phyloP scores from a whole-genome alignment of 2,888 invertebrate genomes.

The Archips xylosteana region DNA sequence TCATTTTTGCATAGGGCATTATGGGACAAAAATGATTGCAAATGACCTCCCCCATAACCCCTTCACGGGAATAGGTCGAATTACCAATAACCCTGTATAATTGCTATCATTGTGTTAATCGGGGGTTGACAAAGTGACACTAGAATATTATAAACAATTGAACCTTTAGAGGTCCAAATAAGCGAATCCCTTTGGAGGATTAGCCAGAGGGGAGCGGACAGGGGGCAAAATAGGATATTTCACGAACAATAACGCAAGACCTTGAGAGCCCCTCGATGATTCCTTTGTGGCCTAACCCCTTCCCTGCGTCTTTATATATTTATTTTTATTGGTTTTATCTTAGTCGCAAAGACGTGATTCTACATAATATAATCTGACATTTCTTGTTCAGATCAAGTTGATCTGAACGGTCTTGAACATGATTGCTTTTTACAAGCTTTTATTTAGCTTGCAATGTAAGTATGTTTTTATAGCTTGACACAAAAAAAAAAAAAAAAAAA shows the following conservation, averaged over 20 bases:
- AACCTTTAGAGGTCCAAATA: conserved; percentile 21
- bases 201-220: conserved; percentile 16
- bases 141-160: conserved; percentile 25
- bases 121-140: conserved; percentile 12
- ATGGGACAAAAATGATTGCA: no score
- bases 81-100: no score
- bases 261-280: conserved; percentile 35
- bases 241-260: conserved; percentile 37
- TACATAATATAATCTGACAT: neutral
- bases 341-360: neutral
- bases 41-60: no score
- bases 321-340: conserved; percentile 24
- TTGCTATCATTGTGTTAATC: conserved; percentile 11
- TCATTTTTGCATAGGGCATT: no score
- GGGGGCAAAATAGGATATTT: conserved; percentile 30
- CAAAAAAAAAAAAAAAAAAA: no score
- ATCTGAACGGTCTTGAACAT: neutral
- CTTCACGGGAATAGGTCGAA: no score
- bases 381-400: neutral
- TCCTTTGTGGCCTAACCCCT: conserved; percentile 38
- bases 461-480: no score
- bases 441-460: no score
- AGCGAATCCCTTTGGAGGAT: conserved; percentile 26
- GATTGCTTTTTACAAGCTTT: neutral
- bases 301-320: conserved; percentile 29